Percentiles rank a stretch among this genome's conserved stretches.
phyloP scores from a whole-genome alignment of 2,888 invertebrate species.

The Cephonodes hylas region DNA sequence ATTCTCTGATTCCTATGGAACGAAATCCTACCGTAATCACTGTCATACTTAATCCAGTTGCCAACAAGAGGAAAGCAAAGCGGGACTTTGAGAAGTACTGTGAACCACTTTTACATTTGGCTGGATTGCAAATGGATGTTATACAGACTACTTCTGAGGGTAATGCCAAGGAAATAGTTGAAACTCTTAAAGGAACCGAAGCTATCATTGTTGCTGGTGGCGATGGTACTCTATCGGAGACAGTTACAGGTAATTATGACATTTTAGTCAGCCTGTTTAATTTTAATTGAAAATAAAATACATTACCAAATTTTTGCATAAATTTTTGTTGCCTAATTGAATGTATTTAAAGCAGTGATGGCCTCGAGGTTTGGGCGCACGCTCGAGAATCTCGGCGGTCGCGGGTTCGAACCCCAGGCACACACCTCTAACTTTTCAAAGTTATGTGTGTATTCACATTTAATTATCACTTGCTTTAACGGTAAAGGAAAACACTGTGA shows the following conservation, averaged over 20 bases:
- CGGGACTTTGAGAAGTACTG: conserved; percentile 93
- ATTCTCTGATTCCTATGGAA: conserved; percentile 80
- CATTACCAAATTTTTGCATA: too few relatives aligned
- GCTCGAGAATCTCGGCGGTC: too few relatives aligned
- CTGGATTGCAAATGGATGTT: conserved; percentile 85
- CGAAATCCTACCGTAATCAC: conserved; percentile 87
- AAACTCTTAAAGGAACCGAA: conserved; percentile 88
- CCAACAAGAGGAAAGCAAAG: conserved; percentile 87
- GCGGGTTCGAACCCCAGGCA: too few relatives aligned
- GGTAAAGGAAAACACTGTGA: too few relatives aligned
- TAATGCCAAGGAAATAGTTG: conserved; percentile 91
- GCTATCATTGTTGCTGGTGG: conserved; percentile 96
- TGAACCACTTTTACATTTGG: conserved; percentile 94
- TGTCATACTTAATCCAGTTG: conserved; percentile 94
- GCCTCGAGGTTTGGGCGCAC: too few relatives aligned
- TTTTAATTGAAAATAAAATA: too few relatives aligned
- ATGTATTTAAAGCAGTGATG: too few relatives aligned
- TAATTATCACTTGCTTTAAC: too few relatives aligned
- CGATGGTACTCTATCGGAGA: conserved; percentile 96
- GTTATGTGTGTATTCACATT: too few relatives aligned
- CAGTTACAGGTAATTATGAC: conserved; percentile 83
- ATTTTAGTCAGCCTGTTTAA: background rate
- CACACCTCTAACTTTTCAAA: too few relatives aligned
- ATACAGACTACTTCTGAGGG: conserved; percentile 93
- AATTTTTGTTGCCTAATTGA: too few relatives aligned